Percentiles rank a stretch among this genome's conserved stretches.
Conservation (phyloP, 2,113 vertebrate species). For the Toxotes jaculatrix region DNA sequence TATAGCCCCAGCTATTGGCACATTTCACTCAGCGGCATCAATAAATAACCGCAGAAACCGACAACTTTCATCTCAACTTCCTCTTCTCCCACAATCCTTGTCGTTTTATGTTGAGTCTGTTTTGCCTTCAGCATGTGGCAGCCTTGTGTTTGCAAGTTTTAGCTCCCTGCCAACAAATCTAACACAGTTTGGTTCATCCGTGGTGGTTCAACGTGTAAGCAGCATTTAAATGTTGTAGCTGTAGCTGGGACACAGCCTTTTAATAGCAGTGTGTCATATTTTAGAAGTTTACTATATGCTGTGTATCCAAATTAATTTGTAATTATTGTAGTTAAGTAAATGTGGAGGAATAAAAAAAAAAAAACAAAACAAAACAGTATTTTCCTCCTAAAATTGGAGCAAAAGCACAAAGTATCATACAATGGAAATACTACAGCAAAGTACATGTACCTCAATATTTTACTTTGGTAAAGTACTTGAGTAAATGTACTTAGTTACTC, state of each 20-base stretch:
- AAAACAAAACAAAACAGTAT: not conserved
- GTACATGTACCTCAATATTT: not conserved
- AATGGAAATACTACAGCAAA: not conserved
- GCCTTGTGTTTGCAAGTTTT: not conserved
- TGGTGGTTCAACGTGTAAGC: not conserved
- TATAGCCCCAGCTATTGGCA: slow-evolving; percentile 49
- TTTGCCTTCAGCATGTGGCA: not conserved
- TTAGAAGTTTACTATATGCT: not conserved
- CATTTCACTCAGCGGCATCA: slow-evolving; percentile 51
- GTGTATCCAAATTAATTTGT: not conserved
- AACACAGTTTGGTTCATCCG: too few relatives aligned
- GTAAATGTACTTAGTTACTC: too few relatives aligned
- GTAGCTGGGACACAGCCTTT: not conserved
- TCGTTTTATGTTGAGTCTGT: not conserved
- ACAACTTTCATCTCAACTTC: slow-evolving; percentile 27
- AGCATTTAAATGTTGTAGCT: not conserved
- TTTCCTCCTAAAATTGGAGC: not conserved
- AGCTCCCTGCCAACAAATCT: not conserved
- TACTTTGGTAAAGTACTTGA: not conserved
- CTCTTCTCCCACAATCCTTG: not conserved
- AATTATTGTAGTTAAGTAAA: not conserved
- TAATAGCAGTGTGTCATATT: not conserved
- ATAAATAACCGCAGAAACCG: slow-evolving; percentile 54
- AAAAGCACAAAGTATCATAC: not conserved
- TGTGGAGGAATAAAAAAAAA: not conserved